phyloP scores from a whole-genome alignment of 2,888 invertebrate genomes.

The Tenthredo notha region DNA sequence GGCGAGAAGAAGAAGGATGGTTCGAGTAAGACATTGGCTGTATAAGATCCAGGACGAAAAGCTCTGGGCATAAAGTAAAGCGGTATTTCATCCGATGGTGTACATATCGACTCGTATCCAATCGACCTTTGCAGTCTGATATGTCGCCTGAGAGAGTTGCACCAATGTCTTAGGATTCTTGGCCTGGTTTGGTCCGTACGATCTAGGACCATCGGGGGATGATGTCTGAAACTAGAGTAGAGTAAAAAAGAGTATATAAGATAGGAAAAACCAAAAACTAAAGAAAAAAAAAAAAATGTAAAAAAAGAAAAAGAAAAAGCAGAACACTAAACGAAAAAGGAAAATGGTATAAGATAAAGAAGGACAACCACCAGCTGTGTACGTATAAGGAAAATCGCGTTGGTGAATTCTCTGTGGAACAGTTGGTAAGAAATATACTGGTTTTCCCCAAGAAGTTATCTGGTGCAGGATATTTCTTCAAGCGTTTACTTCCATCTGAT shows the following conservation, averaged over 20 bases:
- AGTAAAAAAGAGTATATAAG: not conserved
- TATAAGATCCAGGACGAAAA: not conserved
- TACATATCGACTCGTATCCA: conserved; percentile 5
- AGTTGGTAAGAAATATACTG: conserved; percentile 36
- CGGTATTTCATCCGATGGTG: not conserved
- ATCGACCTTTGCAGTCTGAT: conserved; percentile 31
- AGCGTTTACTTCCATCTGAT: conserved; percentile 45
- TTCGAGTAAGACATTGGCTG: not conserved
- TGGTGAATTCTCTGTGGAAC: conserved; percentile 36
- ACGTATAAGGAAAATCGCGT: not conserved
- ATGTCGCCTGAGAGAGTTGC: not conserved
- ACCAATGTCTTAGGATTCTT: not conserved
- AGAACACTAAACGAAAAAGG: not conserved
- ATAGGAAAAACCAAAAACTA: not conserved
- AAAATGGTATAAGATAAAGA: not conserved
- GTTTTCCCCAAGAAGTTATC: conserved; percentile 33
- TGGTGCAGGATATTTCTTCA: conserved; percentile 39
- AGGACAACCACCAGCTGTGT: not conserved
- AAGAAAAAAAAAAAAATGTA: not conserved
- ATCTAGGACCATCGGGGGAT: not conserved
- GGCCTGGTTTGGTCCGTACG: not conserved
- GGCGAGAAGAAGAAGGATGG: not conserved
- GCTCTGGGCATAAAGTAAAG: not conserved
- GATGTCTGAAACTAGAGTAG: not conserved
- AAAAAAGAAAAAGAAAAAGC: not conserved